A percentile compares a stretch with the other conserved stretches of the same genome.
Conservation (phyloP, 2,113 vertebrate genomes). For the Podocnemis expansa region DNA sequence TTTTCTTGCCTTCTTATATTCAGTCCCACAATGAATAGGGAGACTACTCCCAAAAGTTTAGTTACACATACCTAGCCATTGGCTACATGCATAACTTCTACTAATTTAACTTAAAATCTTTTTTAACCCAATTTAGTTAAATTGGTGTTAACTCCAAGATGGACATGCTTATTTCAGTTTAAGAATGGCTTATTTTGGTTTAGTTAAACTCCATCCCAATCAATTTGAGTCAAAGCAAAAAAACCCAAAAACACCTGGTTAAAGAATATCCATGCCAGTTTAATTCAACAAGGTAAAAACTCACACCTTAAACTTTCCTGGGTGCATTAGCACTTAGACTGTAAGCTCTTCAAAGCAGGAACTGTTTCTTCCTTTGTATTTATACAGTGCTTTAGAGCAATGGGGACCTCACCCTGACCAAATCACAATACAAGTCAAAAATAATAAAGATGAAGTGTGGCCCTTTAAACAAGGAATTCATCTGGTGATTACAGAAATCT, state of each 20-base stretch:
- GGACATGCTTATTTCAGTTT: no score
- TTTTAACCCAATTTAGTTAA: constrained; percentile 49
- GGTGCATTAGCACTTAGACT: no score
- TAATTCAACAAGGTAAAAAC: constrained; percentile 66
- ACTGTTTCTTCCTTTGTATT: constrained; percentile 46
- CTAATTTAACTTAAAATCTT: constrained; percentile 14
- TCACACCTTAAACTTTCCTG: constrained; percentile 34
- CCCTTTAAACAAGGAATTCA: not conserved
- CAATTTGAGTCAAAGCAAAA: constrained; percentile 67
- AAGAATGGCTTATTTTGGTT: constrained; percentile 23
- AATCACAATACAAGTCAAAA: constrained; percentile 7
- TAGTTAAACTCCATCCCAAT: constrained; percentile 69
- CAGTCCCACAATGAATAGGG: not conserved
- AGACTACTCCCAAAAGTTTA: not conserved
- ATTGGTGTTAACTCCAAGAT: constrained; percentile 43
- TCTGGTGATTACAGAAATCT: not conserved
- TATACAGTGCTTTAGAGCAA: constrained; percentile 30
- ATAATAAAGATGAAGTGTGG: not conserved
- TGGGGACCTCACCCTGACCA: constrained; percentile 31
- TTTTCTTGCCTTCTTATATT: not conserved
- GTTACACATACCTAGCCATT: not conserved
- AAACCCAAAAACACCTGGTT: constrained; percentile 66
- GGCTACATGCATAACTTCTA: constrained; percentile 3
- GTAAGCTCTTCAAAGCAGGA: not conserved
- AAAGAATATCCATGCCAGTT: constrained; percentile 39